These are phyloP conservation scores for Lysiphlebus fabarum DNA, from an alignment of 1,140 invertebrate species.

Conservation along the genomic window DNA sequence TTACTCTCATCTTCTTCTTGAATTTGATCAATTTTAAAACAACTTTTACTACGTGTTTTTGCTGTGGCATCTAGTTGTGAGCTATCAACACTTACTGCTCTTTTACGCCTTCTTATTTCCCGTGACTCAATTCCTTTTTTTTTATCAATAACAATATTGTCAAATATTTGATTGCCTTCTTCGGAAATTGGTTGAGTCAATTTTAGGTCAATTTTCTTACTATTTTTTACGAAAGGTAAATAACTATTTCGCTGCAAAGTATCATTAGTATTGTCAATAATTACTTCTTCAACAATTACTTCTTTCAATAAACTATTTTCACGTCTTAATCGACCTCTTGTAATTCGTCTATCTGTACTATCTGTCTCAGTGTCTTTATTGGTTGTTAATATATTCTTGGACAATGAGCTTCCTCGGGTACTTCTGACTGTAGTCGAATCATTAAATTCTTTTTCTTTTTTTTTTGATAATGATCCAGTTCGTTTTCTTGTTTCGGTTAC, in stretches of 20 bases:
- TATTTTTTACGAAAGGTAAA: not conserved
- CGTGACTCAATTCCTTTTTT: constrained; percentile 8
- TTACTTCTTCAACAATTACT: constrained; percentile 29
- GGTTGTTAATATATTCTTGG: constrained; percentile 30
- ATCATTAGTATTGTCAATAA: not conserved
- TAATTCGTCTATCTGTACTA: not conserved
- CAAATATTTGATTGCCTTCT: constrained; percentile 25
- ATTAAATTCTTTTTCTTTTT: constrained; percentile 11
- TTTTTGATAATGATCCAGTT: constrained; percentile 28
- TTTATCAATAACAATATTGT: not conserved
- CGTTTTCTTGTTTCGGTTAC: constrained; percentile 23
- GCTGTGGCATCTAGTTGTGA: constrained; percentile 3
- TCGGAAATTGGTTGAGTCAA: constrained; percentile 38
- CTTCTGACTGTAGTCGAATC: not conserved
- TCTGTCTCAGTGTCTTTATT: not conserved
- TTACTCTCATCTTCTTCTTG: constrained; percentile 19
- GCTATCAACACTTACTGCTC: constrained; percentile 40
- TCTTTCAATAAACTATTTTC: constrained; percentile 31
- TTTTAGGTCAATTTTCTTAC: constrained; percentile 2
- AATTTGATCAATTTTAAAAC: not conserved
- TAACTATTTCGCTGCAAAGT: not conserved
- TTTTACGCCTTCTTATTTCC: constrained; percentile 27
- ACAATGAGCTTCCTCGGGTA: constrained; percentile 34
- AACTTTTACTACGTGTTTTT: not conserved
- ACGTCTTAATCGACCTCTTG: not conserved